Evolutionary conservation across 2,888 invertebrate species (phyloP).

Genomic region (Nephrotoma flavescens): DNA sequence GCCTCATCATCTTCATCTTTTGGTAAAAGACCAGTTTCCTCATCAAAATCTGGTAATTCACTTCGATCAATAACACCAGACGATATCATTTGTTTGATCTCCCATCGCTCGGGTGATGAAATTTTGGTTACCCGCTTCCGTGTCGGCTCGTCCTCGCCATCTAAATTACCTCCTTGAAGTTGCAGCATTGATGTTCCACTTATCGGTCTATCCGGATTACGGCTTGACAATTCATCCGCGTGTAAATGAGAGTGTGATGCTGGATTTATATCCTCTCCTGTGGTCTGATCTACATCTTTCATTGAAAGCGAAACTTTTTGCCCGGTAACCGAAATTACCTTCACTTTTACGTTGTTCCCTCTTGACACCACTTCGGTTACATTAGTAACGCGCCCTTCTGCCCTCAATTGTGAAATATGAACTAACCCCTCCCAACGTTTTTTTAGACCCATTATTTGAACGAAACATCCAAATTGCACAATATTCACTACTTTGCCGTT

Average conservation of each 20-base stretch:
- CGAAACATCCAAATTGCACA: constrained; percentile 97
- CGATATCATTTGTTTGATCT: constrained; percentile 93
- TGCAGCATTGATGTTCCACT: constrained; percentile 42
- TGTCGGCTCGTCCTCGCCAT: constrained; percentile 67
- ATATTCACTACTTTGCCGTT: constrained; percentile 88
- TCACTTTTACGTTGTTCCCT: constrained; percentile 80
- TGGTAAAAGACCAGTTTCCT: constrained; percentile 83
- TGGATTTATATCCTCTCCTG: constrained; percentile 90
- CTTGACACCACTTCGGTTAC: constrained; percentile 86
- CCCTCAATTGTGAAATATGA: constrained; percentile 86
- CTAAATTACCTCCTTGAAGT: constrained; percentile 36
- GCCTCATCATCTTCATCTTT: constrained; percentile 91
- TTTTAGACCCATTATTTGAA: constrained; percentile 81
- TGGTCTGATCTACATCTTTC: constrained; percentile 95
- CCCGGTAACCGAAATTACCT: constrained; percentile 84
- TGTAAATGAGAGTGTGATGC: constrained; percentile 49
- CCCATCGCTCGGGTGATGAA: constrained; percentile 95
- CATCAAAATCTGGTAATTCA: constrained; percentile 94
- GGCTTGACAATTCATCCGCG: constrained; percentile 39
- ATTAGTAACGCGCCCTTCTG: constrained; percentile 86
- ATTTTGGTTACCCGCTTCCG: constrained; percentile 78
- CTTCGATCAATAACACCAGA: constrained; percentile 84
- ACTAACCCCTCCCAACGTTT: constrained; percentile 91
- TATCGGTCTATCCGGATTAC: constrained; percentile 87
- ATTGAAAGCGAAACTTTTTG: constrained; percentile 91